Conservation (phyloP, 1,140 invertebrate species). For the Bombus balteatus region DNA sequence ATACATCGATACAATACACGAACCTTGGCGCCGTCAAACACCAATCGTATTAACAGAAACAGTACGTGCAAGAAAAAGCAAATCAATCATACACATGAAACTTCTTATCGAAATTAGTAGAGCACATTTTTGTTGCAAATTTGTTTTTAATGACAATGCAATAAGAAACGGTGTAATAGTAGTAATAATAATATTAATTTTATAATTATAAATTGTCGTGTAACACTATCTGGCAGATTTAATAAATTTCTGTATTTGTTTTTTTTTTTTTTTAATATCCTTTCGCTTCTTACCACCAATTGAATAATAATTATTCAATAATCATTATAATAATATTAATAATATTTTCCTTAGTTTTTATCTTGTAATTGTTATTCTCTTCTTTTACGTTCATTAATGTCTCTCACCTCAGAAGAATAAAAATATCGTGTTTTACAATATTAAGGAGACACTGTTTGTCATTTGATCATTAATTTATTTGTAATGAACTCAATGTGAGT, state of each 20-base stretch:
- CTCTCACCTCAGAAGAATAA: slow-evolving; percentile 75
- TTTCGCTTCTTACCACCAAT: slow-evolving; percentile 74
- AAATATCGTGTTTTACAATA: slow-evolving; percentile 76
- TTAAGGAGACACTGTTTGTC: slow-evolving; percentile 77
- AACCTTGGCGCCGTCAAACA: slow-evolving; percentile 44
- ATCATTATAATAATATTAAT: slow-evolving; percentile 77
- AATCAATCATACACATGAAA: slow-evolving; percentile 37
- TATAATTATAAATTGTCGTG: slow-evolving; percentile 77
- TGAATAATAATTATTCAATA: slow-evolving; percentile 76
- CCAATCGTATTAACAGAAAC: slow-evolving; percentile 36
- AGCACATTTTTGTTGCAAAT: slow-evolving; percentile 71
- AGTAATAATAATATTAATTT: slow-evolving; percentile 79
- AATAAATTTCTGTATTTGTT: slow-evolving; percentile 64
- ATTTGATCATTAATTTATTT: slow-evolving; percentile 69
- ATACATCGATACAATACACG: slow-evolving; percentile 51
- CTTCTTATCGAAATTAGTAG: slow-evolving; percentile 64
- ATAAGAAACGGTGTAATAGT: slow-evolving; percentile 82
- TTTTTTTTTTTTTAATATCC: slow-evolving; percentile 9
- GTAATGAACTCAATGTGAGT: slow-evolving; percentile 76
- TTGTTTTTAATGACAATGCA: slow-evolving; percentile 81
- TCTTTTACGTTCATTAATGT: slow-evolving; percentile 56
- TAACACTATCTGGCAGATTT: slow-evolving; percentile 76
- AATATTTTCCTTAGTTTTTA: slow-evolving; percentile 76
- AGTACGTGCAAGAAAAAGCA: slow-evolving; percentile 44
- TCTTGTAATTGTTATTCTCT: slow-evolving; percentile 69